These are phyloP conservation scores for Prionace glauca DNA, from an alignment of 2,797 vertebrate genomes.

Conservation along the genomic window DNA sequence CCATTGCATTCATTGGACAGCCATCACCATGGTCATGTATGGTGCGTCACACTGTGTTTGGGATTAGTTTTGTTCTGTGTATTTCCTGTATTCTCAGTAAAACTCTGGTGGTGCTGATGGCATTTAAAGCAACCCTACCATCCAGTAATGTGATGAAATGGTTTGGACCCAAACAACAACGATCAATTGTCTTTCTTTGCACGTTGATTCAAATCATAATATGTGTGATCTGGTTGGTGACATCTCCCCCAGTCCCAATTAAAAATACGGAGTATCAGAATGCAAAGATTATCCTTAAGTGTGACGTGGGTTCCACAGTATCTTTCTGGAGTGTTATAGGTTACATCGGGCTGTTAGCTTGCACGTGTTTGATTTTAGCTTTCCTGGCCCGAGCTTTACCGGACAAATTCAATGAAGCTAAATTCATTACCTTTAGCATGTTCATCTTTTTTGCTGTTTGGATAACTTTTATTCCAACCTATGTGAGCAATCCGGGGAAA, in stretches of 20 bases:
- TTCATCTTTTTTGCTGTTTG: conserved; percentile 44
- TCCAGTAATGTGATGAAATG: not conserved
- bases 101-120: conserved; percentile 37
- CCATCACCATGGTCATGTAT: conserved; percentile 32
- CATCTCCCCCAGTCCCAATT: not conserved
- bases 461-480: conserved; percentile 43
- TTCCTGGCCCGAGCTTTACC: conserved; percentile 42
- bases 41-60: conserved; percentile 37
- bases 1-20: not conserved
- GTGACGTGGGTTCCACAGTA: not conserved
- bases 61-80: conserved; percentile 43
- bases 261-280: not conserved
- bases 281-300: not conserved
- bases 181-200: conserved; percentile 35
- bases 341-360: not conserved
- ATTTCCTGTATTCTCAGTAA: conserved; percentile 46
- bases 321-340: not conserved
- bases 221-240: not conserved
- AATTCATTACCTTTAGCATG: conserved; percentile 43
- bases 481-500: conserved; percentile 36
- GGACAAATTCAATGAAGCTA: conserved; percentile 43
- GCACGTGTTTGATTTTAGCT: conserved; percentile 16
- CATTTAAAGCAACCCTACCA: conserved; percentile 41
- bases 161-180: not conserved
- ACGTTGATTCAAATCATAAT: conserved; percentile 25